These are phyloP conservation scores for Scelioninae gen. 1 DNA, from an alignment of 2,888 invertebrate species.

Conservation along the genomic window DNA sequence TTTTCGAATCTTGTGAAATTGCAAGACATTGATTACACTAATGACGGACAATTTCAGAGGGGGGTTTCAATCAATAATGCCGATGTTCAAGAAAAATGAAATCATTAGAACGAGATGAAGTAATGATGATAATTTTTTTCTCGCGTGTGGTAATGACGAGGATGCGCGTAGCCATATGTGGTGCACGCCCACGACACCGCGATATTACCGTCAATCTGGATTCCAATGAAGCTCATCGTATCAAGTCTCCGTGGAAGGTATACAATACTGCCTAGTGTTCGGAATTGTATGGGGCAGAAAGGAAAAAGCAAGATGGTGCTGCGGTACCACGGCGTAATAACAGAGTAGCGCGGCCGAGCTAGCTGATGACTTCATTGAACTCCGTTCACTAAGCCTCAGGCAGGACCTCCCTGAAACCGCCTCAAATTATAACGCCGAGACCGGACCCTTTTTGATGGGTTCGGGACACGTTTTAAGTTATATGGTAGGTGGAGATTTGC, in stretches of 20 bases:
- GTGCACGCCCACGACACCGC: conserved; percentile 61
- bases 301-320: conserved; percentile 79
- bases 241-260: conserved; percentile 49
- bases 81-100: conserved; percentile 49
- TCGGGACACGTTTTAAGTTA: conserved; percentile 77
- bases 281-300: conserved; percentile 57
- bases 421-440: conserved; percentile 83
- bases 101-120: conserved; percentile 48
- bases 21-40: conserved; percentile 43
- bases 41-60: conserved; percentile 46
- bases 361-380: conserved; percentile 85
- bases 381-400: conserved; percentile 76
- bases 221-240: conserved; percentile 61
- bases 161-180: conserved; percentile 51
- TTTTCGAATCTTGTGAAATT: conserved; percentile 37
- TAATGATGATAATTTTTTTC: conserved; percentile 62
- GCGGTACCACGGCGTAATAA: conserved; percentile 84
- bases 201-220: conserved; percentile 65
- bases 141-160: conserved; percentile 61
- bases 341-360: conserved; percentile 81
- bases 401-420: conserved; percentile 84
- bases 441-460: conserved; percentile 80
- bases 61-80: conserved; percentile 59
- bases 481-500: conserved; percentile 70
- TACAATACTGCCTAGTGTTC: conserved; percentile 64